phyloP scores from a whole-genome alignment of 2,797 vertebrate genomes.

The Dipus sagitta region DNA sequence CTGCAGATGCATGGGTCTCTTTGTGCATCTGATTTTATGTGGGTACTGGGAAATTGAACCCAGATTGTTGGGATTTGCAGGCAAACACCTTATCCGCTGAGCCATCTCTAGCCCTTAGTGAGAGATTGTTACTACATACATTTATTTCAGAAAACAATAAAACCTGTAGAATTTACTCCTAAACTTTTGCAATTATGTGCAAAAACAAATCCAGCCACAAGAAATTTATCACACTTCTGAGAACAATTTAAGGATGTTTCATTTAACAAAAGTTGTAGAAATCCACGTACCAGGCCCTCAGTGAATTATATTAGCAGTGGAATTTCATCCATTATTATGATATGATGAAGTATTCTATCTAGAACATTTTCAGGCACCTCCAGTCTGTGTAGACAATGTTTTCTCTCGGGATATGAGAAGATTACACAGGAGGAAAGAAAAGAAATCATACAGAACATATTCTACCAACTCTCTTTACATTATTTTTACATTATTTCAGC shows the following conservation, averaged over 20 bases:
- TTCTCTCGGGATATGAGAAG: not conserved
- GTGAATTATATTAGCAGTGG: conserved; percentile 43
- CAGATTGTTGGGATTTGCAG: too few species aligned
- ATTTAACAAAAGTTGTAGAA: conserved; percentile 76
- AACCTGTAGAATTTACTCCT: conserved; percentile 73
- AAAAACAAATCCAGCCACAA: conserved; percentile 82
- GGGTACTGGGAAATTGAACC: too few species aligned
- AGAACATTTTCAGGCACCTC: conserved; percentile 50
- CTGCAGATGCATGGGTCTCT: too few species aligned
- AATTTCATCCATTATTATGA: conserved; percentile 53
- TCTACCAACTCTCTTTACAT: conserved; percentile 47
- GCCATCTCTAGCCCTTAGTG: too few species aligned
- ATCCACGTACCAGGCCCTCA: conserved; percentile 64
- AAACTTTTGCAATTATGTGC: conserved; percentile 75
- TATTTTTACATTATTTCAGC: not conserved
- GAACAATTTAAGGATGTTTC: conserved; percentile 81
- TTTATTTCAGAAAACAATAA: conserved; percentile 76
- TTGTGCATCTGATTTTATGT: too few species aligned
- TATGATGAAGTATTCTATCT: conserved; percentile 62
- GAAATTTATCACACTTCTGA: conserved; percentile 76
- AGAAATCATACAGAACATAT: not conserved
- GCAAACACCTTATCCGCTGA: not conserved
- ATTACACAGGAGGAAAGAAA: not conserved
- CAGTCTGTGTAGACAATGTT: conserved; percentile 25
- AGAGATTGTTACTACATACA: conserved; percentile 68